A percentile compares a stretch with the other conserved stretches of the same genome.
Evolutionary conservation across 1,140 invertebrate genomes (phyloP).

Genomic region (Hestina assimilis): DNA sequence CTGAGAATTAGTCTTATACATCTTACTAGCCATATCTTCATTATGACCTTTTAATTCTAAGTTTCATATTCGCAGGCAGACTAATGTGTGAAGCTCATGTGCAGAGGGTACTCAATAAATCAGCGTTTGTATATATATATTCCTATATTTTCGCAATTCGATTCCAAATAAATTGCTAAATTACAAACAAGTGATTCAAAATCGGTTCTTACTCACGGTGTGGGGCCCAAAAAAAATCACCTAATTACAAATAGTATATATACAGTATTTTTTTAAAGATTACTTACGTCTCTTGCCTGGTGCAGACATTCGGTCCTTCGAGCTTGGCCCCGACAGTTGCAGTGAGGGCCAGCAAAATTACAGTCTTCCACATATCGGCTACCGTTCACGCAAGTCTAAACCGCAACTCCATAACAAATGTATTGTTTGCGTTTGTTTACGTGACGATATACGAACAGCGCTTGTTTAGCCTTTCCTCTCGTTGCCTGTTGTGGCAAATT

Average conservation of each 20-base stretch:
- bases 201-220: too few species aligned
- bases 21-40: too few species aligned
- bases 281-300: conserved; percentile 63
- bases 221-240: too few species aligned
- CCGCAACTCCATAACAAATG: conserved; percentile 60
- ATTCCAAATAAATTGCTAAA: too few species aligned
- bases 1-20: too few species aligned
- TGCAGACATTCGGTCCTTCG: conserved; percentile 71
- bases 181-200: too few species aligned
- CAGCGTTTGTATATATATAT: too few species aligned
- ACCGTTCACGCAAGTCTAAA: conserved; percentile 39
- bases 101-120: too few species aligned
- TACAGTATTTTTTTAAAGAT: background rate
- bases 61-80: too few species aligned
- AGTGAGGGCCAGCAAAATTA: conserved; percentile 37
- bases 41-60: too few species aligned
- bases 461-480: conserved; percentile 17
- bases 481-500: conserved; percentile 11
- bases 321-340: conserved; percentile 39
- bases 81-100: too few species aligned
- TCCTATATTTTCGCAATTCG: too few species aligned
- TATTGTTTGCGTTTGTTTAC: conserved; percentile 48
- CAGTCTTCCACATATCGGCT: conserved; percentile 53
- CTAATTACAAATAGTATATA: background rate
- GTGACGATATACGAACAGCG: conserved; percentile 31